Base-by-base conservation (phyloP, 2,113 vertebrate genomes). In the Epinephelus cyanopodus region DNA sequence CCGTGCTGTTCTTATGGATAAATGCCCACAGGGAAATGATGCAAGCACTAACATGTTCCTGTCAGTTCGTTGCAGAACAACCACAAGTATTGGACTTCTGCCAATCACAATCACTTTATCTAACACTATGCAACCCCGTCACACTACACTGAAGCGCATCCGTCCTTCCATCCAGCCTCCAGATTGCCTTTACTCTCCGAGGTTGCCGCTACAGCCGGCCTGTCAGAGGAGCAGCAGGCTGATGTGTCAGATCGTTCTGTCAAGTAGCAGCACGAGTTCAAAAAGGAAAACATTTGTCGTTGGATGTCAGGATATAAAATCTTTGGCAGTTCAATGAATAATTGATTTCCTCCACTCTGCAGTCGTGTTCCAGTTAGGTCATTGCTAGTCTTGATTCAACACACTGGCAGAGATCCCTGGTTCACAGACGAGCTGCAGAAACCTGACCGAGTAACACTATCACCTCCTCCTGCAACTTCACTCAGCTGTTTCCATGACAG, bases 1-100 rank as follows among this genome's bases (percentile, higher is more conserved):
- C 19, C 4, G 70, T 6, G 60, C 4, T 74, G 60, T 29, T 62
- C 19, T 54, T 10, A 2, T 5, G n/a, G 1, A 74, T 50, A 45
- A 81, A 72, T n/a, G 60, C 37, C 67, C 18, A 18, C 8, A 18
- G 4, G 71, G 64, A 68, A 5, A 18, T 2, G 4, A 45, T 0
- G 5, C 87, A 88, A 72, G 68, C 25, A 10, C 57, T 3, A 21
- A 79, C 75, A 64, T 19, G 72, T 66, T 66, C 12, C n/a, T 65
- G 61, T 25, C 23, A 6, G 52, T 57, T 21, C 4, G 23, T 13
- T 72, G 77, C 45, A 77, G 25, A 27, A n/a, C 64, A 23, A 58
- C 23, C 29, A 42, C 11, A 56, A 42, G 29, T 42, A 25, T 53
- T 18, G 6, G 11, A 17, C 42, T 53, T 50, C 1, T 14, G 14